These are phyloP conservation scores for Pampus argenteus DNA, from an alignment of 2,797 vertebrate species.

Conservation along the genomic window DNA sequence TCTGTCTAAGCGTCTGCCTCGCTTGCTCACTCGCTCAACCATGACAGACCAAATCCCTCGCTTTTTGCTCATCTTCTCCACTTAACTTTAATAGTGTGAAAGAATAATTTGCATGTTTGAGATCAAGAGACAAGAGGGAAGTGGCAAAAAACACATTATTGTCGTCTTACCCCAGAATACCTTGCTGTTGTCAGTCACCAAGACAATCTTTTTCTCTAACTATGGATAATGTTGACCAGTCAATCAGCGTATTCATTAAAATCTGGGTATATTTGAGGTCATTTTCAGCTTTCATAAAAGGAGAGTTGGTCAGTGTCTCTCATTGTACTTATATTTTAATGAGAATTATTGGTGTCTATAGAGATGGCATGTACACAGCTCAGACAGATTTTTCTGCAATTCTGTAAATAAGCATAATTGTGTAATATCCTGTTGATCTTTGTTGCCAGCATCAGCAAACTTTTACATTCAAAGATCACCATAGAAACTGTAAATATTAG, in stretches of 20 bases:
- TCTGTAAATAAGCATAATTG: constrained; percentile 28
- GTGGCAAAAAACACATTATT: constrained; percentile 19
- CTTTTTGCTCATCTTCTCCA: constrained; percentile 63
- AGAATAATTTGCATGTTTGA: constrained; percentile 73
- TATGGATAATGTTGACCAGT: constrained; percentile 21
- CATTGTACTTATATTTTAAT: constrained; percentile 16
- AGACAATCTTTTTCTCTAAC: constrained; percentile 7
- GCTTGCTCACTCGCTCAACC: constrained; percentile 55
- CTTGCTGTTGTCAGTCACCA: constrained; percentile 32
- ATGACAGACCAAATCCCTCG: constrained; percentile 63
- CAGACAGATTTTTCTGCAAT: not conserved
- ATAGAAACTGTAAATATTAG: constrained; percentile 43
- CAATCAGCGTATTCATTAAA: constrained; percentile 38
- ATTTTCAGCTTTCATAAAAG: constrained; percentile 13
- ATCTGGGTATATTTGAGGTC: constrained; percentile 8
- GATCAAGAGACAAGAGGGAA: constrained; percentile 64
- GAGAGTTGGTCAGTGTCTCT: not conserved
- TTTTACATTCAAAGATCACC: constrained; percentile 37
- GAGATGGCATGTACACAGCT: constrained; percentile 3
- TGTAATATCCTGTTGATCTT: constrained; percentile 7
- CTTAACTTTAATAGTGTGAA: constrained; percentile 72
- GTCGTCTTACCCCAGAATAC: constrained; percentile 45
- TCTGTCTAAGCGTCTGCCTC: constrained; percentile 43
- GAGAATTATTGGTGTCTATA: constrained; percentile 25
- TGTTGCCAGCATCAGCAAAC: constrained; percentile 10